These are phyloP conservation scores for Clarias platycephalus DNA, from an alignment of 2,797 vertebrate species.

Conservation along the genomic window DNA sequence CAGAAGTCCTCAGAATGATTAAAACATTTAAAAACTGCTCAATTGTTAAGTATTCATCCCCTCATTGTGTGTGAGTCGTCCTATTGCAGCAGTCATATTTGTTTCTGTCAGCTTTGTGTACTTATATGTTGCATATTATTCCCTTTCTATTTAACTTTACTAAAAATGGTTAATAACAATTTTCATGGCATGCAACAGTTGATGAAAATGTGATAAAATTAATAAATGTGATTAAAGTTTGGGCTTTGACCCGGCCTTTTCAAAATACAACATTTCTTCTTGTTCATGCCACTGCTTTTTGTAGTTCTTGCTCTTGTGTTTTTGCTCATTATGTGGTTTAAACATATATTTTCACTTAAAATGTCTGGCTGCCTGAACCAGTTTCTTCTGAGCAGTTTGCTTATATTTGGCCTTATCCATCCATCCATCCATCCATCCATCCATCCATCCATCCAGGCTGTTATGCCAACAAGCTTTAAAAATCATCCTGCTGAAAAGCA, in stretches of 20 bases:
- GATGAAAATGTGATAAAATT: no score
- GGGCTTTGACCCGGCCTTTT: background rate
- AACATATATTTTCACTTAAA: background rate
- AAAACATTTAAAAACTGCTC: background rate
- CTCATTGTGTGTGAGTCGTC: background rate
- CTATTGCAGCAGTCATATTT: background rate
- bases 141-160: background rate
- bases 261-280: background rate
- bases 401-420: background rate
- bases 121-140: background rate
- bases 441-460: background rate
- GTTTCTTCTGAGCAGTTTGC: background rate
- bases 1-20: background rate
- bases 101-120: background rate
- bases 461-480: background rate
- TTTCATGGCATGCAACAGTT: background rate
- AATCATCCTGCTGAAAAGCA: background rate
- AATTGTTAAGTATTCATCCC: no score
- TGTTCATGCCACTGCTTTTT: constrained; percentile 8
- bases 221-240: background rate
- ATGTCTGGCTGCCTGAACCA: background rate
- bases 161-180: background rate
- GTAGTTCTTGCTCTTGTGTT: background rate
- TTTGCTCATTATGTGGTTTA: background rate
- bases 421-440: background rate